Base-by-base conservation (phyloP, 2,113 vertebrate species). In the Archocentrus centrarchus region DNA sequence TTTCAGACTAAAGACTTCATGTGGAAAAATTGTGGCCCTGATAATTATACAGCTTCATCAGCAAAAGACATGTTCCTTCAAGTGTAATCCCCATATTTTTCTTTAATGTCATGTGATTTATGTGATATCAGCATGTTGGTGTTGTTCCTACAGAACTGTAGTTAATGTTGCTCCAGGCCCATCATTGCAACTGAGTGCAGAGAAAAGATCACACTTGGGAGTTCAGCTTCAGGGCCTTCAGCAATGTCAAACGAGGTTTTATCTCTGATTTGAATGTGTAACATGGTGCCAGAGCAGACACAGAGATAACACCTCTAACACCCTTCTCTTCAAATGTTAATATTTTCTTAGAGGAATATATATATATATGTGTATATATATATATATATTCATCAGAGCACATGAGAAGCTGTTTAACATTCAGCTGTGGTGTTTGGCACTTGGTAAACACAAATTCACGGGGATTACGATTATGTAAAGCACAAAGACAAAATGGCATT, bases 401-500 rank as follows among this genome's bases (percentile, higher is more conserved):
- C 73, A 81, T 11, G 7, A 86, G 58, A 83, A 64, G 55, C 85
- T 84, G 59, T 75, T 81, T 11, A 75, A 85, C 59, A 81, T 80
- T 81, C 61, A 58, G 84, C 59, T 13, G 50, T 27, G 59, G 53
- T 41, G 75, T 90, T 90, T 77, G 39, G 60, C 22, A 50, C 61
- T 62, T 81, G 58, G 37, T 75, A 81, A 90, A 91, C 61, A 87
- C 81, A 82, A 86, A 85, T 77, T 63, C 75, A 68, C 73, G 35
- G 79, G 81, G 85, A 91, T 91, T 80, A 87, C 68, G 73, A 90
- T 90, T 90, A 86, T 82, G 70, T 22, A 66, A 82, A 83, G 24
- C 70, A 79, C 37, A 78, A 70, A 82, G 11, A 84, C 84, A 61
- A 84, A 85, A 84, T 30, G 15, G 24, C 59, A 60, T 83, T 88